A percentile compares a stretch with the other conserved stretches of the same genome.
These are phyloP conservation scores for Nemotelus nigrinus DNA, from an alignment of 2,888 invertebrate genomes.

Conservation along the genomic window DNA sequence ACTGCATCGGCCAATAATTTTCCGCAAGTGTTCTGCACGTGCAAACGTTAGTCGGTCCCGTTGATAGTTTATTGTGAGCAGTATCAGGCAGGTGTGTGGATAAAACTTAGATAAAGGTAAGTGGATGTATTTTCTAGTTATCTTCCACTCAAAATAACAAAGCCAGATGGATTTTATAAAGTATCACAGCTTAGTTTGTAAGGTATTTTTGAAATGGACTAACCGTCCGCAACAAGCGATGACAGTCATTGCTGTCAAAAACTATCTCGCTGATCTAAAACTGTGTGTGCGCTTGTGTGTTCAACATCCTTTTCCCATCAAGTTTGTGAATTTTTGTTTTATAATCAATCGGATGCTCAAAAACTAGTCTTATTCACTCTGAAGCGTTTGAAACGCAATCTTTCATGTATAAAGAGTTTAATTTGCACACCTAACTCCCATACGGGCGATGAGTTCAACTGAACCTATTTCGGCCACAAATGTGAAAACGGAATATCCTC, in stretches of 20 bases:
- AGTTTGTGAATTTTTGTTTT: not conserved
- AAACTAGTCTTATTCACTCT: not conserved
- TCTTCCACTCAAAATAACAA: no score
- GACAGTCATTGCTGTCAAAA: slow-evolving; percentile 46
- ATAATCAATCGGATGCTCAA: no score
- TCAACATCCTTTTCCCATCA: slow-evolving; percentile 45
- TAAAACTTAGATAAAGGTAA: no score
- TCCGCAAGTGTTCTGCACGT: slow-evolving; percentile 28
- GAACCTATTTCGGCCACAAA: slow-evolving; percentile 22
- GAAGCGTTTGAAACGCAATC: not conserved
- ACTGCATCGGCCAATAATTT: not conserved
- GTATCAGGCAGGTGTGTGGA: no score
- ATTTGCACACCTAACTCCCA: no score
- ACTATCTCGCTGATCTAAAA: slow-evolving; percentile 47
- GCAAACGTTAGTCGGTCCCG: slow-evolving; percentile 8
- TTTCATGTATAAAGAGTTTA: no score
- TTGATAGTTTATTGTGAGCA: no score
- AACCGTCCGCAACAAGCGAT: slow-evolving; percentile 1
- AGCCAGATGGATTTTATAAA: no score
- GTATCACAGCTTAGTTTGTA: no score
- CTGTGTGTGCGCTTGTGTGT: slow-evolving; percentile 55
- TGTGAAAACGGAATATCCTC: slow-evolving; percentile 49
- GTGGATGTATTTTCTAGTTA: no score
- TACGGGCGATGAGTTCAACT: slow-evolving; percentile 22
- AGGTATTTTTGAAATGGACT: no score